A percentile compares a stretch with the other conserved stretches of the same genome.
Conservation (phyloP, 2,113 vertebrate species). For the Ochotona princeps region DNA sequence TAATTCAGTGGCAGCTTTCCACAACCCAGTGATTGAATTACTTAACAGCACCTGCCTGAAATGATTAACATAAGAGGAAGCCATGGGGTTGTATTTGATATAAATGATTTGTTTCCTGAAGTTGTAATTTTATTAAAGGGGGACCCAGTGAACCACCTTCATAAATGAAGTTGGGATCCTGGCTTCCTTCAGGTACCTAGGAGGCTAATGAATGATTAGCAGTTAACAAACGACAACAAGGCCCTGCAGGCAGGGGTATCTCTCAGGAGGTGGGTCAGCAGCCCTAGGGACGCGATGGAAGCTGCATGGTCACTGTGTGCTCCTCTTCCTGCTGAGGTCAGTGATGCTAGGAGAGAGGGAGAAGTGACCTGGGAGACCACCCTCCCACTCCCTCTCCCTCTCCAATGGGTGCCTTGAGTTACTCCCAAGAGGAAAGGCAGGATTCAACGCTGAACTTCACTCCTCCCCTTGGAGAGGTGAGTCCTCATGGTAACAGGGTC, state of each 20-base stretch:
- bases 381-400: neutral
- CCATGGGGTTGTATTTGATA: constrained; percentile 73
- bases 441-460: neutral
- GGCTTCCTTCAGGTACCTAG: constrained; percentile 32
- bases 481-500: neutral
- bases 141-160: constrained; percentile 50
- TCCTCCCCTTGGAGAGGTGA: neutral
- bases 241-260: neutral
- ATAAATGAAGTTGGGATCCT: constrained; percentile 19
- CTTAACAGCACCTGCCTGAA: constrained; percentile 78
- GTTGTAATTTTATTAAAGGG: constrained; percentile 79
- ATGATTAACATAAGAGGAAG: constrained; percentile 76
- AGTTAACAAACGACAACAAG: constrained; percentile 30
- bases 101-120: constrained; percentile 76
- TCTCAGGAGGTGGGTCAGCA: constrained; percentile 30
- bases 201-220: constrained; percentile 72
- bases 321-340: neutral
- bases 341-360: neutral
- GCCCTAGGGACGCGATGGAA: neutral
- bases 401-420: neutral
- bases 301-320: neutral
- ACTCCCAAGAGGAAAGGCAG: neutral
- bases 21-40: constrained; percentile 76
- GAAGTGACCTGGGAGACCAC: neutral
- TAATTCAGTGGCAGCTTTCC: constrained; percentile 72